Percentiles rank a stretch among this genome's conserved stretches.
phyloP scores from a whole-genome alignment of 2,113 vertebrate species.

The Puma concolor region DNA sequence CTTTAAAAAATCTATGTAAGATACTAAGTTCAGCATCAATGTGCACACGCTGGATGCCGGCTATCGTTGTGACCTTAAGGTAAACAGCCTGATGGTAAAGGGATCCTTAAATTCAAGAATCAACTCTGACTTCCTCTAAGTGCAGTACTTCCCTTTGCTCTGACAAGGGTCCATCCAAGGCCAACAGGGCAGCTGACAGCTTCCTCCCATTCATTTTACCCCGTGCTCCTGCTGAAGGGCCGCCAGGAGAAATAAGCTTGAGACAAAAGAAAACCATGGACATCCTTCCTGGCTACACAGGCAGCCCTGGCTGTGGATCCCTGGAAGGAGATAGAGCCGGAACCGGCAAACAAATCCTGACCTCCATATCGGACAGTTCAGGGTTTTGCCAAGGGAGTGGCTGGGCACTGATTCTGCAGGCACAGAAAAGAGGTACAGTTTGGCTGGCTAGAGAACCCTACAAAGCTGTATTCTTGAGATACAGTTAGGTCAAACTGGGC shows the following conservation, averaged over 20 bases:
- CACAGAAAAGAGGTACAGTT: constrained; percentile 34
- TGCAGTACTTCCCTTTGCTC: constrained; percentile 43
- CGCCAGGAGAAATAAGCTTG: constrained; percentile 75
- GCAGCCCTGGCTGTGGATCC: neutral
- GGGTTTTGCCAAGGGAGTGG: neutral
- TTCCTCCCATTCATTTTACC: constrained; percentile 74
- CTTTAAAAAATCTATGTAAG: neutral
- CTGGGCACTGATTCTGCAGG: rapidly evolving
- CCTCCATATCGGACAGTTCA: neutral
- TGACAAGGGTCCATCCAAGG: constrained; percentile 43
- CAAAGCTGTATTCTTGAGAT: neutral
- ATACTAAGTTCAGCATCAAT: neutral
- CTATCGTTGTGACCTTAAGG: neutral
- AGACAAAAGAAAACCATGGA: constrained; percentile 77
- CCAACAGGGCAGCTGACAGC: constrained; percentile 72
- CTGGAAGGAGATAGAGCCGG: constrained; percentile 76
- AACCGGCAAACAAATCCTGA: constrained; percentile 43
- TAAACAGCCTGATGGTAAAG: neutral
- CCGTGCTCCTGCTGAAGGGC: constrained; percentile 57
- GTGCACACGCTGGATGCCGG: neutral
- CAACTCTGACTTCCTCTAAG: neutral
- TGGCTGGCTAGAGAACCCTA: neutral
- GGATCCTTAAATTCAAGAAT: neutral
- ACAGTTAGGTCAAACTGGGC: constrained; percentile 58
- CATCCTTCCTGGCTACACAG: constrained; percentile 81